Evolutionary conservation across 2,797 vertebrate species (phyloP).

Genomic region (Parotocinclus haroldoi): DNA sequence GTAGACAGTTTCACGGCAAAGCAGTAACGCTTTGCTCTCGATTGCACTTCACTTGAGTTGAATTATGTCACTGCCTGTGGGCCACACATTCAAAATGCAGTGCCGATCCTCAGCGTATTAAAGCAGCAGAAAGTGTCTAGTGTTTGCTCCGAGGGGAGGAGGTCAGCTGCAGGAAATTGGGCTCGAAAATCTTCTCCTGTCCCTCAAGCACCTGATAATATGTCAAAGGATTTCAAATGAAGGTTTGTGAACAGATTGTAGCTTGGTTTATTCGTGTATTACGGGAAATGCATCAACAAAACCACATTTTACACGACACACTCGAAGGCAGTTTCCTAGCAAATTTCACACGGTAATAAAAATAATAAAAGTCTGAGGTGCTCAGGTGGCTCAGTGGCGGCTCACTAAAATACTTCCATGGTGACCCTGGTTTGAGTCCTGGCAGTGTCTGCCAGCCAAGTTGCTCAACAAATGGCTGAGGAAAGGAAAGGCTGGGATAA

Average conservation of each 20-base stretch:
- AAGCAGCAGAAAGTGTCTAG: constrained; percentile 74
- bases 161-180: constrained; percentile 27
- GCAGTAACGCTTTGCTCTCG: not conserved
- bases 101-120: constrained; percentile 78
- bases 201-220: constrained; percentile 12
- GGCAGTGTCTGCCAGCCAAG: too few species aligned
- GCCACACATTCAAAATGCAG: constrained; percentile 66
- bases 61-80: constrained; percentile 67
- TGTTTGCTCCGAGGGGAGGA: constrained; percentile 63
- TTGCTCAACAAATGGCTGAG: too few species aligned
- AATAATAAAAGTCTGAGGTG: too few species aligned
- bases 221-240: constrained; percentile 11
- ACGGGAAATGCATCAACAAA: too few species aligned
- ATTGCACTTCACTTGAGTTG: constrained; percentile 54
- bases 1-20: not conserved
- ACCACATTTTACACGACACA: too few species aligned
- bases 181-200: constrained; percentile 26
- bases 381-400: too few species aligned
- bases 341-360: too few species aligned
- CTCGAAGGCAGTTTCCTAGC: too few species aligned
- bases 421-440: too few species aligned
- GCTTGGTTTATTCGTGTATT: too few species aligned
- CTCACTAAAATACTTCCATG: too few species aligned
- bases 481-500: too few species aligned
- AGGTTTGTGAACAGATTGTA: not conserved